Evolutionary conservation across 2,113 vertebrate genomes (phyloP).

Genomic region (Okapia johnstoni): DNA sequence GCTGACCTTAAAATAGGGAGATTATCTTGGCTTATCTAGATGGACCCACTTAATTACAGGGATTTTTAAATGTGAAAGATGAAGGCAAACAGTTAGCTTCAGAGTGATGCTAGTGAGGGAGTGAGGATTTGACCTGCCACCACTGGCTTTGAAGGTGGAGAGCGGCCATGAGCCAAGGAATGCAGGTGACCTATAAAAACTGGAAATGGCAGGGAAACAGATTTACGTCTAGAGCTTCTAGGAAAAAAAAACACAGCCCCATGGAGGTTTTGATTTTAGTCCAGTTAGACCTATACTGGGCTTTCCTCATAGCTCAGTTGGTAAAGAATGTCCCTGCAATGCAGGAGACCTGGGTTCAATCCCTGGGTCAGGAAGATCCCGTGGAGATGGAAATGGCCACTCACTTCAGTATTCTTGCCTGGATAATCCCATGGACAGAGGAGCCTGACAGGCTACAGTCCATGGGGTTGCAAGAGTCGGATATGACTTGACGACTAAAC

Average conservation of each 20-base stretch:
- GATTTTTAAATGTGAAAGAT: neutral
- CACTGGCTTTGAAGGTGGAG: neutral
- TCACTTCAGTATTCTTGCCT: neutral
- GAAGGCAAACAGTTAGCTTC: neutral
- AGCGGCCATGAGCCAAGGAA: neutral
- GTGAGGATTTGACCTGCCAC: neutral
- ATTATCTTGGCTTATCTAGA: neutral
- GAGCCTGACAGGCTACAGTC: neutral
- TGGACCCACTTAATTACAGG: neutral
- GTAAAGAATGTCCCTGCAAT: neutral
- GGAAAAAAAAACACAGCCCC: neutral
- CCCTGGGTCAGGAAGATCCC: neutral
- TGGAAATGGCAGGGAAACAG: neutral
- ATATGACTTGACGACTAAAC: accelerated
- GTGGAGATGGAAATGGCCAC: neutral
- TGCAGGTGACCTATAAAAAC: neutral
- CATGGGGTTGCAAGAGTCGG: neutral
- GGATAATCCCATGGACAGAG: neutral
- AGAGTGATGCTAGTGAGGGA: neutral
- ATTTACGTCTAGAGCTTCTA: neutral
- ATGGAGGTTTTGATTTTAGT: neutral
- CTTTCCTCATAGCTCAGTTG: neutral
- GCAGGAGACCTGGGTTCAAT: neutral
- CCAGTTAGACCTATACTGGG: neutral
- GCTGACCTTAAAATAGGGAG: neutral